Base-by-base conservation (phyloP, 2,888 invertebrate genomes). In the Monoplex corrugatus region DNA sequence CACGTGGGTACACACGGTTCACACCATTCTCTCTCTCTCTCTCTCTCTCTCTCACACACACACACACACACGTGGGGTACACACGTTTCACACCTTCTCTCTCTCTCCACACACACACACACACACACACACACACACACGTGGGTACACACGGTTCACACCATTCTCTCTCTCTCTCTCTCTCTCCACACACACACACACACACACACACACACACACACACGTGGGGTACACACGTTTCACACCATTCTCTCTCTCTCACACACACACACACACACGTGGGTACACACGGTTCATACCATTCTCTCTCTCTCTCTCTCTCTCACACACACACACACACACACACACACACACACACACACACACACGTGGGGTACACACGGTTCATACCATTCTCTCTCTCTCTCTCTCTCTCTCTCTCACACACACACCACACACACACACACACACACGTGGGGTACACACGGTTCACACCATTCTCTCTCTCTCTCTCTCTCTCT, bases 291-390 rank as follows among this genome's bases (percentile, higher is more conserved):
- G 28, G 28, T 68, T n/a, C 28, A 28, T 6, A 68, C 16, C 28
- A 1, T 16, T 16, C 72, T 72, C 72, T 72, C 72, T 72, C 72
- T 72, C 72, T 35, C 72, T 72, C 40, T 40, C 78, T 23, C 32
- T 35, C 72, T 35, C 32, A 6, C 72, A 13, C 72, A 72, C 72
- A 72, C 72, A 35, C 72, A 35, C 72, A 72, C 72, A 72, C 72
- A 72, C 72, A 72, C 72, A 72, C 72, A 72, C 72, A 72, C 72
- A 72, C 72, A 72, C 72, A 72, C 72, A 72, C 72, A 72, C 72
- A 32, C 72, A 72, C 35, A 16, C 72, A 35, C 72, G 32, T 35
- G n/a, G n/a, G n/a, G n/a, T n/a, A n/a, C n/a, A n/a, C n/a, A n/a
- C n/a, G n/a, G n/a, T n/a, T n/a, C n/a, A n/a, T n/a, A n/a, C n/a